phyloP scores from a whole-genome alignment of 1,140 invertebrate genomes.

The Bombus sibiricus region DNA sequence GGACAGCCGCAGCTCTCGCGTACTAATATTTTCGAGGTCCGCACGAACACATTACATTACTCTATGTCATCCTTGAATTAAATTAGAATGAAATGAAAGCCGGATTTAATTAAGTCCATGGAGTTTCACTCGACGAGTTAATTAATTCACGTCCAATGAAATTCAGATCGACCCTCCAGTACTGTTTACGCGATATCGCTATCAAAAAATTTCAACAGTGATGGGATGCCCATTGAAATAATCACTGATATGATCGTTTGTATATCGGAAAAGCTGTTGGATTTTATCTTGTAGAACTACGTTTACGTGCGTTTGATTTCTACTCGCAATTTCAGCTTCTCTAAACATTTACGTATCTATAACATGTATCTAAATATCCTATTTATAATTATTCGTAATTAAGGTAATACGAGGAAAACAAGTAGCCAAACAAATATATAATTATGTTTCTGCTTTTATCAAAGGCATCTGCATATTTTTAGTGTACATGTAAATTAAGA shows the following conservation, averaged over 20 bases:
- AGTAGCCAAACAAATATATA: too few species aligned
- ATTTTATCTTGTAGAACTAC: background rate
- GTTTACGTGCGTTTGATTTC: background rate
- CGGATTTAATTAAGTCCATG: constrained; percentile 17
- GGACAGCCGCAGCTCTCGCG: background rate
- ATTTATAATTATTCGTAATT: background rate
- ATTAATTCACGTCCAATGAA: constrained; percentile 26
- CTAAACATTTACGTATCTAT: background rate
- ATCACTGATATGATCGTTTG: too few species aligned
- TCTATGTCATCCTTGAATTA: constrained; percentile 2
- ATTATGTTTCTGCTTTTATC: too few species aligned
- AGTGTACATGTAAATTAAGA: background rate
- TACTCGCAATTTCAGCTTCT: background rate
- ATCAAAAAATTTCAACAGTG: background rate
- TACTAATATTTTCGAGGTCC: background rate
- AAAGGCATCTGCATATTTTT: background rate
- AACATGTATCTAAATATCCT: background rate
- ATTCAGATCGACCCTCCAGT: background rate
- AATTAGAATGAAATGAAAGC: constrained; percentile 22
- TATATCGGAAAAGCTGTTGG: background rate
- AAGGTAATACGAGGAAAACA: background rate
- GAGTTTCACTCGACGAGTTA: constrained; percentile 10
- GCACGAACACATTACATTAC: constrained; percentile 14
- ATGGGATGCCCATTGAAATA: background rate
- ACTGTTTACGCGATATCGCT: background rate